phyloP scores from a whole-genome alignment of 2,113 vertebrate genomes.

The Ctenomys sociabilis region DNA sequence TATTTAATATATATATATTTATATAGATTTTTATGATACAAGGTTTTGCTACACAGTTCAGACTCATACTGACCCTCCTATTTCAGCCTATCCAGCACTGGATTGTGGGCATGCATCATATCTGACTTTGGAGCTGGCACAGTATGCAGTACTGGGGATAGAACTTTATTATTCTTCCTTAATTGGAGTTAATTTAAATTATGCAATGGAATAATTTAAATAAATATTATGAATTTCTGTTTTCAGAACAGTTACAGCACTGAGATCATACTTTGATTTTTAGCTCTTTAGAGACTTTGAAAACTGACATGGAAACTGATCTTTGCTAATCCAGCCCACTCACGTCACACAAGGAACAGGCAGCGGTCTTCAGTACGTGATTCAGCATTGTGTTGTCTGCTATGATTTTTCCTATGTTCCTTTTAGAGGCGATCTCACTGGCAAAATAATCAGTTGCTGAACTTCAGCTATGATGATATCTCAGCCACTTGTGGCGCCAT shows the following conservation, averaged over 20 bases:
- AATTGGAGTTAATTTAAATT: slow-evolving; percentile 24
- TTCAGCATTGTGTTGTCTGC: not conserved
- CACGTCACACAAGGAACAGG: not conserved
- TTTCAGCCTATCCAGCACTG: too few species aligned
- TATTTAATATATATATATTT: too few species aligned
- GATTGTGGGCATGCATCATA: too few species aligned
- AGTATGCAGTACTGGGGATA: too few species aligned
- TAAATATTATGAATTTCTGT: not conserved
- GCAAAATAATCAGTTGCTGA: not conserved
- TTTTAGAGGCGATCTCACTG: not conserved
- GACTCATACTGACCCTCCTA: too few species aligned
- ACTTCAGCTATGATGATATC: not conserved
- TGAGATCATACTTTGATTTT: not conserved
- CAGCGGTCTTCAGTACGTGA: not conserved
- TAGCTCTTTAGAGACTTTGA: not conserved
- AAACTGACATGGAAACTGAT: not conserved
- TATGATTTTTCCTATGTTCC: not conserved
- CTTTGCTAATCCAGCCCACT: not conserved
- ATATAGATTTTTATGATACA: too few species aligned
- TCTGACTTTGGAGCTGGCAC: too few species aligned
- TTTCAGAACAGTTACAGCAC: not conserved
- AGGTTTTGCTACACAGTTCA: too few species aligned
- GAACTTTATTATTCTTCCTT: too few species aligned
- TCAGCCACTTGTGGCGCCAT: not conserved
- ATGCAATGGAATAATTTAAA: not conserved